phyloP scores from a whole-genome alignment of 2,888 invertebrate species.

The Philonicus albiceps region DNA sequence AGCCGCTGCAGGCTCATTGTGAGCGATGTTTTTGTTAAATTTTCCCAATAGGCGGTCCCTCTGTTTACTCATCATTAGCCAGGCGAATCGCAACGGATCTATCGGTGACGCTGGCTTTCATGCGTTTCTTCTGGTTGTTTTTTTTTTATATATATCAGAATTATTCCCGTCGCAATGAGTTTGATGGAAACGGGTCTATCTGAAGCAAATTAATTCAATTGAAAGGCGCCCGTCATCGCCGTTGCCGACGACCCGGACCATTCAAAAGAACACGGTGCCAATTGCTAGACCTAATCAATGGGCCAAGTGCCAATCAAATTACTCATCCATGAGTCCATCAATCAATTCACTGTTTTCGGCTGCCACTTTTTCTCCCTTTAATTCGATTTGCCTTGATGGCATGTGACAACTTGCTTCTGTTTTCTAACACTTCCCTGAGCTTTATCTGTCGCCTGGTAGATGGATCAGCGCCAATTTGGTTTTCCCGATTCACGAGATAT shows the following conservation, averaged over 20 bases:
- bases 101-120: conserved; percentile 9
- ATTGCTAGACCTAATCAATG: conserved; percentile 32
- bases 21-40: conserved; percentile 1
- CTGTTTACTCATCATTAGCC: conserved; percentile 28
- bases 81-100: conserved; percentile 11
- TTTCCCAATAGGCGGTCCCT: not conserved
- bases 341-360: conserved; percentile 37
- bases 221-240: not conserved
- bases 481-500: not conserved
- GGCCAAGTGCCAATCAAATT: conserved; percentile 46
- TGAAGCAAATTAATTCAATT: conserved; percentile 32
- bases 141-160: not conserved
- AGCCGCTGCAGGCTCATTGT: not conserved
- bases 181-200: conserved; percentile 29
- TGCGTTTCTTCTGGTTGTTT: conserved; percentile 7
- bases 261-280: conserved; percentile 11
- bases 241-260: not conserved
- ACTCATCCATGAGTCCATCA: conserved; percentile 45
- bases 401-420: not conserved
- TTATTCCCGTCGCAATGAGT: not conserved
- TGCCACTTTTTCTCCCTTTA: conserved; percentile 9
- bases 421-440: not conserved
- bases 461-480: not conserved
- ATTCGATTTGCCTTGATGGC: conserved; percentile 12
- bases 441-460: not conserved